phyloP scores from a whole-genome alignment of 2,888 invertebrate species.

The Nephrocerus scutellatus region DNA sequence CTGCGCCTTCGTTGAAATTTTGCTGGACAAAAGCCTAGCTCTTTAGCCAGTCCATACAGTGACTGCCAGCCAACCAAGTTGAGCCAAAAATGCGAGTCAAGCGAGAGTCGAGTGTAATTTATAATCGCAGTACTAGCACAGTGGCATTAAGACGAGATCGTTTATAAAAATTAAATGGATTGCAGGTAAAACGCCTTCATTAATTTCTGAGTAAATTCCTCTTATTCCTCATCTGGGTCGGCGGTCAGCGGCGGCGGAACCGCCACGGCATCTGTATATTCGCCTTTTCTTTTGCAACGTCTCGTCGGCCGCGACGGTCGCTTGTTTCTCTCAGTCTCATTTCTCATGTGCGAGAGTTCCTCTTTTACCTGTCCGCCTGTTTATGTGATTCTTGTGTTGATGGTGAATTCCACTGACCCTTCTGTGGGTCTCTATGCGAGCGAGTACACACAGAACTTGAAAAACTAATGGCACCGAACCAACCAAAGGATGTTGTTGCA shows the following conservation, averaged over 20 bases:
- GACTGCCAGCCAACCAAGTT: too few species aligned
- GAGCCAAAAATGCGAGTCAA: conserved; percentile 8
- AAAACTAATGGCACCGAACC: too few species aligned
- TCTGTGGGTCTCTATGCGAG: too few species aligned
- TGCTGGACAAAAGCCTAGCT: too few species aligned
- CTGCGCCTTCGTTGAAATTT: too few species aligned
- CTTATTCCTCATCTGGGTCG: conserved; percentile 16
- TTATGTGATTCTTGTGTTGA: conserved; percentile 12
- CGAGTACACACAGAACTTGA: too few species aligned
- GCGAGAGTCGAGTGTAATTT: conserved; percentile 23
- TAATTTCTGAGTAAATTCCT: conserved; percentile 32
- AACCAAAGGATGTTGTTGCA: too few species aligned
- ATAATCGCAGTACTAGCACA: conserved; percentile 32
- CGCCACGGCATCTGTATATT: conserved; percentile 1
- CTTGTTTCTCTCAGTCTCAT: background rate
- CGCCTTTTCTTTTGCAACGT: background rate
- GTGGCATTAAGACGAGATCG: conserved; percentile 35
- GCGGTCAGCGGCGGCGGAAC: conserved; percentile 19
- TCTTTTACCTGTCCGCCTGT: conserved; percentile 6
- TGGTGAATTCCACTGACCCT: conserved; percentile 1
- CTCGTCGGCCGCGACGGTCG: background rate
- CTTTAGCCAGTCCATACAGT: too few species aligned
- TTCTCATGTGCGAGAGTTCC: too few species aligned
- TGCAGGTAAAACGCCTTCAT: conserved; percentile 41
- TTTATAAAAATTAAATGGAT: conserved; percentile 40